Conservation (phyloP, 2,113 vertebrate species). For the Sorex araneus region DNA sequence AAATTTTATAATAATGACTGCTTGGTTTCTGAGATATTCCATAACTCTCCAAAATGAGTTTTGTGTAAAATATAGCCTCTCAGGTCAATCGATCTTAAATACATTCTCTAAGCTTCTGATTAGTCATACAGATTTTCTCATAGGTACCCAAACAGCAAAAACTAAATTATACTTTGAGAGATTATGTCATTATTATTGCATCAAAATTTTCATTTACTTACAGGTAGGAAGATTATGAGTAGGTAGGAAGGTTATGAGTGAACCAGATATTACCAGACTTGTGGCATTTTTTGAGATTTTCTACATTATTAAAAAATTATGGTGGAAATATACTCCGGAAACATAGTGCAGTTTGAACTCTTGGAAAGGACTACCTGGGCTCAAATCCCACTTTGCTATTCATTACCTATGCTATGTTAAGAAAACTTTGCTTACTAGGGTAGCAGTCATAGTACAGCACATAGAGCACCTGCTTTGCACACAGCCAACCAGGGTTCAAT, state of each 20-base stretch:
- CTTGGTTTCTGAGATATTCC: neutral
- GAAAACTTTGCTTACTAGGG: neutral
- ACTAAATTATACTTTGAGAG: neutral
- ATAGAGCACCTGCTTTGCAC: no score
- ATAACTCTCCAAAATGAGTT: neutral
- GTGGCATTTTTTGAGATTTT: neutral
- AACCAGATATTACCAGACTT: neutral
- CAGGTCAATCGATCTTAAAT: neutral
- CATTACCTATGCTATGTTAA: neutral
- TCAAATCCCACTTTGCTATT: neutral
- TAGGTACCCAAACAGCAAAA: constrained; percentile 13
- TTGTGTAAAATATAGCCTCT: neutral
- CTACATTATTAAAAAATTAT: neutral
- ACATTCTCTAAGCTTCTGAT: neutral
- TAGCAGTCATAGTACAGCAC: no score
- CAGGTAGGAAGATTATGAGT: constrained; percentile 5
- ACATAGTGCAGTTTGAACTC: neutral
- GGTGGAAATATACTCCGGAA: neutral
- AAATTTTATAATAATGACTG: constrained; percentile 15
- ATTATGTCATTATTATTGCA: neutral
- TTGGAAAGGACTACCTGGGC: neutral
- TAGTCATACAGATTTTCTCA: neutral
- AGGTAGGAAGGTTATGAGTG: neutral
- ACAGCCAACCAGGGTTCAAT: no score
- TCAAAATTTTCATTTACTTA: constrained; percentile 22